Evolutionary conservation across 2,113 vertebrate genomes (phyloP).

Genomic region (Recurvirostra avosetta): DNA sequence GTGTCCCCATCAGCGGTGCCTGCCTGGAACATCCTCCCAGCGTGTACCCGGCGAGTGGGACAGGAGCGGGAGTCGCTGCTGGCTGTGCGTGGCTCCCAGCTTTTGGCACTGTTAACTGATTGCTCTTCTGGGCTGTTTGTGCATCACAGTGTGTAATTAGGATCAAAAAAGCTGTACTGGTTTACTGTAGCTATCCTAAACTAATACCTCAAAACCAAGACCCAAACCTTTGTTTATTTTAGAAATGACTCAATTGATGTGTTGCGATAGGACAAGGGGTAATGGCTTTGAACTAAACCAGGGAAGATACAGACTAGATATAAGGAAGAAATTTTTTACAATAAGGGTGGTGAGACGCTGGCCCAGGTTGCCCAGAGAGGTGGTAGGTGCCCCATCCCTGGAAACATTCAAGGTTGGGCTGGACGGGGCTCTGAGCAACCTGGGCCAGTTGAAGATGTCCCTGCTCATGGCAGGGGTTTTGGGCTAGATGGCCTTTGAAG

Average conservation of each 20-base stretch:
- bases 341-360: background rate
- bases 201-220: background rate
- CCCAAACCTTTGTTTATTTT: background rate
- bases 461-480: background rate
- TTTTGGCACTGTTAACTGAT: background rate
- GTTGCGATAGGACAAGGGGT: background rate
- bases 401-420: background rate
- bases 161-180: background rate
- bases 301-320: background rate
- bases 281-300: background rate
- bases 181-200: background rate
- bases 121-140: background rate
- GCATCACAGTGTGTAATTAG: accelerated
- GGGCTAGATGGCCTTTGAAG: background rate
- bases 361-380: background rate
- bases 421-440: background rate
- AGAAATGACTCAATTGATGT: background rate
- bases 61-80: background rate
- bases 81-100: background rate
- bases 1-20: background rate
- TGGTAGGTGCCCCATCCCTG: background rate
- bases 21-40: background rate
- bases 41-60: accelerated
- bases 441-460: background rate
- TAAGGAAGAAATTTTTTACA: background rate